Conservation (phyloP, 2,113 vertebrate genomes). For the Plecturocebus donacophilus region DNA sequence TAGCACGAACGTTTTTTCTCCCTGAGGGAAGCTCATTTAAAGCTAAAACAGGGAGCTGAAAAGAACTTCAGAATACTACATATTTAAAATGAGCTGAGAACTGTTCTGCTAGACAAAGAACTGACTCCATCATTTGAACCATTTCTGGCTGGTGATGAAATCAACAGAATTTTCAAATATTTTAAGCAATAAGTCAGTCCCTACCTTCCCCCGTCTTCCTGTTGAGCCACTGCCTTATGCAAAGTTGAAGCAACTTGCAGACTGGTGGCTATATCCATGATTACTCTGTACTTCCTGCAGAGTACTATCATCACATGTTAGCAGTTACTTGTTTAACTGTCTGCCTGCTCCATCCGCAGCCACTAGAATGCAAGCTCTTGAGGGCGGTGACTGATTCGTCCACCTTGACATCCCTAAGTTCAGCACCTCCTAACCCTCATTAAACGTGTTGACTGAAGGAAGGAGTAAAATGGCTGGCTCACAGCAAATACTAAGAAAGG, state of each 20-base stretch:
- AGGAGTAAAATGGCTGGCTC: background rate
- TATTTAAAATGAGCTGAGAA: constrained; percentile 10
- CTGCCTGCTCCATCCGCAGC: background rate
- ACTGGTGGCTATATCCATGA: background rate
- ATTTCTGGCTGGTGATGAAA: background rate
- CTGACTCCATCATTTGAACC: background rate
- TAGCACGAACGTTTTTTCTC: background rate
- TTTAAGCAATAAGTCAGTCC: background rate
- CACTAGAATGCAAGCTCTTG: background rate
- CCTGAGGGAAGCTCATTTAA: background rate
- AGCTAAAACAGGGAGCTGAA: background rate
- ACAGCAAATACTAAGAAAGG: background rate
- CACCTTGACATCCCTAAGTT: accelerated
- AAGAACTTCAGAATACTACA: background rate
- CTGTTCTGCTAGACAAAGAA: background rate
- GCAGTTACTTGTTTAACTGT: background rate
- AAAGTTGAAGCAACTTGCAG: background rate
- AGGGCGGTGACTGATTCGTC: background rate
- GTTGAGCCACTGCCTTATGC: background rate
- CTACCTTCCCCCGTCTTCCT: background rate
- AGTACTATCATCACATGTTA: background rate
- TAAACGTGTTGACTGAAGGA: background rate
- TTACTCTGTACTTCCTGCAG: background rate
- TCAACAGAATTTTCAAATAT: background rate
- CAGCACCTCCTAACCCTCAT: background rate